These are phyloP conservation scores for Cassiopea andromeda DNA, from an alignment of 30 jellyfish, hydroid and myxozoan genomes.

Conservation along the genomic window DNA sequence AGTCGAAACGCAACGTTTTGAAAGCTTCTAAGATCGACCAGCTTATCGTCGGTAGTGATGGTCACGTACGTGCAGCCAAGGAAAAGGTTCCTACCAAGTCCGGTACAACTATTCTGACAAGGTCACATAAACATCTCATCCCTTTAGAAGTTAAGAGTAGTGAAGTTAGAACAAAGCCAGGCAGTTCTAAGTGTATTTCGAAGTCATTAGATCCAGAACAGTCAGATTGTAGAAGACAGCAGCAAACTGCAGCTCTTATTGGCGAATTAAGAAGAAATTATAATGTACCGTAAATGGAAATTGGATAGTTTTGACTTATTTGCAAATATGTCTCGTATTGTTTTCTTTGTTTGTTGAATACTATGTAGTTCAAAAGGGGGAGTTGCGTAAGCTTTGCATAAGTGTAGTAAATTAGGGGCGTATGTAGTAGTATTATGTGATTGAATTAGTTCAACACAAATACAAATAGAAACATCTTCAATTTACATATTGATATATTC, in stretches of 20 bases:
- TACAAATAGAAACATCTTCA: no score
- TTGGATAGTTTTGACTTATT: neutral
- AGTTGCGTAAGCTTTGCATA: slow-evolving; percentile 4
- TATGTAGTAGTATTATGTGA: no score
- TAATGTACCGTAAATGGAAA: neutral
- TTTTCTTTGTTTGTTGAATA: slow-evolving; percentile 7
- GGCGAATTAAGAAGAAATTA: slow-evolving; percentile 26
- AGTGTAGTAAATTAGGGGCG: neutral
- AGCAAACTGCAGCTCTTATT: slow-evolving; percentile 1
- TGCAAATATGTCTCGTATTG: neutral
- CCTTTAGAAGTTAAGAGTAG: slow-evolving; percentile 44
- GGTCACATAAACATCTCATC: slow-evolving; percentile 19
- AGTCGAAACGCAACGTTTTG: slow-evolving; percentile 12
- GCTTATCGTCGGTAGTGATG: slow-evolving; percentile 22
- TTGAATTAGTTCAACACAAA: no score
- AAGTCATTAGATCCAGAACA: slow-evolving; percentile 13
- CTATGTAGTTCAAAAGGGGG: slow-evolving; percentile 11
- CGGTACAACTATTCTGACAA: slow-evolving; percentile 17
- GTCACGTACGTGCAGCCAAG: slow-evolving; percentile 43
- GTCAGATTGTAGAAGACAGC: neutral
- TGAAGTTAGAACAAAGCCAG: neutral
- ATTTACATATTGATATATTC: no score
- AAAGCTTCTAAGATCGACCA: slow-evolving; percentile 9
- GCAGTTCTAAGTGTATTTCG: neutral
- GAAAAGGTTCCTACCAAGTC: slow-evolving; percentile 10